Evolutionary conservation across 2,113 vertebrate genomes (phyloP).

Genomic region (Polypterus bichir): DNA sequence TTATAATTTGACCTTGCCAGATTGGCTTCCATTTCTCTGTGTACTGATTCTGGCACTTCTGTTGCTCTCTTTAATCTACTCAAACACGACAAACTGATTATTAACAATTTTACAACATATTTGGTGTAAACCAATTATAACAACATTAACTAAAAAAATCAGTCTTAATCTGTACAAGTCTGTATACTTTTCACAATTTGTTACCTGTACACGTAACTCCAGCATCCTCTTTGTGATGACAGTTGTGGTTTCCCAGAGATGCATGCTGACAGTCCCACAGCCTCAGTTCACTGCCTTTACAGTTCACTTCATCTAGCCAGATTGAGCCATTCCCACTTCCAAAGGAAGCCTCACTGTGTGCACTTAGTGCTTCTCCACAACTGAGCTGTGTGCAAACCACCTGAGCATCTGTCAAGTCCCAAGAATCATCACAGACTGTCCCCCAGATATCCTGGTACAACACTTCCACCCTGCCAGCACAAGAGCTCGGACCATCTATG

Average conservation of each 20-base stretch:
- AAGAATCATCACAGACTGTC: conserved; percentile 7
- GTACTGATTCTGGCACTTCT: no score
- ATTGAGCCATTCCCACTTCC: background rate
- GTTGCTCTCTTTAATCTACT: no score
- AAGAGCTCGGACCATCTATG: background rate
- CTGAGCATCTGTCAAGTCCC: conserved; percentile 1
- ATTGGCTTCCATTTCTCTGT: no score
- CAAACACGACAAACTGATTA: no score
- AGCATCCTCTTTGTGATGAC: background rate
- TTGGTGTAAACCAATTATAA: no score
- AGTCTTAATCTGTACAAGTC: no score
- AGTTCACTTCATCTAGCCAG: conserved; percentile 11
- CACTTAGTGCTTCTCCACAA: background rate
- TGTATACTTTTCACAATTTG: no score
- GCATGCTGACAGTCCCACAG: conserved; percentile 10
- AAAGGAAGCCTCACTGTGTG: background rate
- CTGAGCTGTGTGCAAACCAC: conserved; percentile 3
- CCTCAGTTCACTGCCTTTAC: conserved; percentile 2
- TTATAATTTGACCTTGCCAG: no score
- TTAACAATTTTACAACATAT: no score
- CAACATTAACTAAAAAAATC: no score
- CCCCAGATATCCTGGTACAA: background rate
- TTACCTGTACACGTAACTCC: conserved; percentile 2
- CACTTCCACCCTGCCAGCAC: background rate
- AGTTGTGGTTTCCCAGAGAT: background rate